phyloP scores from a whole-genome alignment of 2,113 vertebrate species.

The Callipepla californica region DNA sequence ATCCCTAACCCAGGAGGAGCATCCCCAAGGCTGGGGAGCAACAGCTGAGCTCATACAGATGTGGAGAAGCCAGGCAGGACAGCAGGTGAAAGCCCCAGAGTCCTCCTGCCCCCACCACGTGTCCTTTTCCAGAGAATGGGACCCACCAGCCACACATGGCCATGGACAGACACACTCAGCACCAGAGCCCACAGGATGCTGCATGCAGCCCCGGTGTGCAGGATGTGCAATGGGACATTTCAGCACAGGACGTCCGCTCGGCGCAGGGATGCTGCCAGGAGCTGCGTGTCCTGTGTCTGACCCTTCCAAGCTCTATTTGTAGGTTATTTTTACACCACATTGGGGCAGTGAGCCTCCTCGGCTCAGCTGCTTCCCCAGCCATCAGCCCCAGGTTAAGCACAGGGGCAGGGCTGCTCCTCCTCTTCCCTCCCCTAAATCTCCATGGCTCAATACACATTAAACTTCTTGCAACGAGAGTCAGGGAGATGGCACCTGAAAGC shows the following conservation, averaged over 20 bases:
- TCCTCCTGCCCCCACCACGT: fast-evolving
- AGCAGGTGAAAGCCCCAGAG: fast-evolving
- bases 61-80: fast-evolving
- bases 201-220: fast-evolving
- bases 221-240: background rate
- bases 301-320: background rate
- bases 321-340: background rate
- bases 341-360: fast-evolving
- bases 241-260: fast-evolving
- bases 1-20: fast-evolving
- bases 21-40: background rate
- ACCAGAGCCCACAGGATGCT: background rate
- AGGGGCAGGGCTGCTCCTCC: background rate
- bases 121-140: fast-evolving
- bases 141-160: fast-evolving
- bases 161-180: fast-evolving
- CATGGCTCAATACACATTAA: background rate
- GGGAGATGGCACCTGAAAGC: background rate
- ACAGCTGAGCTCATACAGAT: background rate
- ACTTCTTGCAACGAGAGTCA: fast-evolving
- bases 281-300: background rate
- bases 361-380: fast-evolving
- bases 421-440: background rate
- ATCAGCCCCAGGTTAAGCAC: background rate
- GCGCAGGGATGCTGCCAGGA: fast-evolving